Evolutionary conservation across 2,797 vertebrate genomes (phyloP), one percentile per base, ranked within the genome.

Genomic region (Epinephelus malabaricus): DNA sequence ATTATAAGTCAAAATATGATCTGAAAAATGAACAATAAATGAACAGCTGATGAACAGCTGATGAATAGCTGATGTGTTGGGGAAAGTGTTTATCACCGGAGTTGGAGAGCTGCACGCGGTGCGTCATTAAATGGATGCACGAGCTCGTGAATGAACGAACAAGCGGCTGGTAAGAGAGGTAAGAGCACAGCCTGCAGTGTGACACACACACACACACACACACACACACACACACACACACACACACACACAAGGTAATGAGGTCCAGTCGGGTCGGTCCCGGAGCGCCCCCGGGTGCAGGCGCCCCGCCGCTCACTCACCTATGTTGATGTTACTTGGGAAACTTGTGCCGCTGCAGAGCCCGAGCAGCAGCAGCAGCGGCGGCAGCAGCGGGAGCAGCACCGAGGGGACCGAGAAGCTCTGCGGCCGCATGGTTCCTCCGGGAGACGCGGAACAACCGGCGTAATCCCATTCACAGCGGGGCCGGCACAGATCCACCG

Each of bases 311-410:
- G 23, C 34, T 12, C 65, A 97, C 98, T 98, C 96, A 99, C 98
- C 97, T 91, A 99, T 98, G 94, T 98, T 97, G 95, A 99, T 98
- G 90, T 98, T 98, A 96, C 96, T 98, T 95, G 98, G 97, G 94
- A 99, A 99, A 97, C 97, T 98, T 95, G 97, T 96, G 93, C 96
- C 95, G 92, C 96, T 95, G 94, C 97, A 96, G 92, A 96, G 92
- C 89, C 96, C 95, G 93, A 97, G 92, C 89, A 97, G 95, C 84
- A 85, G 85, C 94, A 95, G 95, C 93, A 95, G 96, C 94, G 96
- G 93, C 49, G 43, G 68, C 58, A 69, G 76, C 55, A 60, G 67
- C 40, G 61, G 91, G 95, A 95, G 93, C 59, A 75, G 92, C 95
- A 95, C 93, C 89, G 95, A 91, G 69, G 72, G 43, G 2, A 80